These are phyloP conservation scores for Meteorus sp. DNA, from an alignment of 1,140 invertebrate genomes.

Conservation along the genomic window DNA sequence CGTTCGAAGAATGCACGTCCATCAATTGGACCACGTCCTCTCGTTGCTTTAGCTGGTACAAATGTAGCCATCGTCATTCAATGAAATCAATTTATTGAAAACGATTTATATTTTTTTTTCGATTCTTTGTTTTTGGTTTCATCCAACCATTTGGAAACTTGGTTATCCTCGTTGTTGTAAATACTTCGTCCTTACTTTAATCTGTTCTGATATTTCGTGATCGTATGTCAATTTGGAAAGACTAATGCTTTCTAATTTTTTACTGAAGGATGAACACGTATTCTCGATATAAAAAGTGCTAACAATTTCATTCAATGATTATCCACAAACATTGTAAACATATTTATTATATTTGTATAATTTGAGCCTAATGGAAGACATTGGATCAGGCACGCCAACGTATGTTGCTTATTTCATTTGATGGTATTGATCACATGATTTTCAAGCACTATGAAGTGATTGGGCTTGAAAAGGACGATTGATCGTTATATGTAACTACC, in stretches of 20 bases:
- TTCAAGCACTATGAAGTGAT: background rate
- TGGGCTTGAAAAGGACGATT: background rate
- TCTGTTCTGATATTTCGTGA: too few relatives aligned
- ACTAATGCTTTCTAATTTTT: too few relatives aligned
- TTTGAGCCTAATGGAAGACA: conserved; percentile 38
- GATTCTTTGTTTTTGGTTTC: background rate
- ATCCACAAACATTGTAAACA: too few relatives aligned
- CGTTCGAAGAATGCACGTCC: conserved; percentile 54
- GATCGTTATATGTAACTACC: too few relatives aligned
- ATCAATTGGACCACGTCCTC: conserved; percentile 52
- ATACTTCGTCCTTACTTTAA: background rate
- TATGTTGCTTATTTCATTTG: conserved; percentile 1
- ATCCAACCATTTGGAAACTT: background rate
- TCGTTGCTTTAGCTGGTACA: conserved; percentile 39
- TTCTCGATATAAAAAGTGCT: too few relatives aligned
- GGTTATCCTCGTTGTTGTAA: background rate
- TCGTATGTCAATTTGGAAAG: too few relatives aligned
- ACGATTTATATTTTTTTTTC: conserved; percentile 1
- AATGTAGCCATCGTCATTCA: conserved; percentile 42
- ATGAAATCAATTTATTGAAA: too few relatives aligned
- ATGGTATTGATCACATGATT: conserved; percentile 6
- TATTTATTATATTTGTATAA: background rate
- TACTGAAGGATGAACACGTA: too few relatives aligned
- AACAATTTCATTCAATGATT: too few relatives aligned
- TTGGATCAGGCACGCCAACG: conserved; percentile 42